Evolutionary conservation across 1,140 invertebrate species (phyloP), one percentile per base, ranked within the genome.

Genomic region (Drosophila varians): DNA sequence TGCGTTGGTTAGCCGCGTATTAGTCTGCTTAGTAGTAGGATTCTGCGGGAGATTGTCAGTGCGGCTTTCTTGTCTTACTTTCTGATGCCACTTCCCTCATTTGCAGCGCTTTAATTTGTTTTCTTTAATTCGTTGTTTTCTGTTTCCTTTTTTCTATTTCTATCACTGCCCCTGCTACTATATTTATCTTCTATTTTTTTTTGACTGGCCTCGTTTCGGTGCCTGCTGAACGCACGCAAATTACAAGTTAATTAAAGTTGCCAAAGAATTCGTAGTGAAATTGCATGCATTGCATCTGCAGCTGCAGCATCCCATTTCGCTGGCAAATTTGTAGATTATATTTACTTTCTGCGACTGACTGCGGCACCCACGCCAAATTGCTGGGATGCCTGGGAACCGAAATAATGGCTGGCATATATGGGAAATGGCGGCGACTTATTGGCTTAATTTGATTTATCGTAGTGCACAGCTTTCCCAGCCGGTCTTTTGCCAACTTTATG

Each of bases 401-500:
- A 54, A 68, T 66, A 68, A 68, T 68, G 46, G 64, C 21, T 52
- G 45, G 4, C 47, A 65, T 47, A 60, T 77, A 69, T 87, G 80
- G 73, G 68, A 84, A 76, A 54, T 31, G 21, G 42, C 58, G 34
- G 51, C 55, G 56, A 38, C 69, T 87, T 80, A 87, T 86, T 86
- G 83, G 74, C 42, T 87, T 82, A 74, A 70, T 86, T 82, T 86
- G 82, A 86, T 87, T 82, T 74, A 87, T 87, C 36, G 64, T 46
- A 49, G 16, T 48, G 43, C 23, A 18, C 11, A 48, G 36, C 83
- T 86, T 86, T 88, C 74, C 53, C 77, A 62, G 26, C 28, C 45
- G 25, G 25, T 34, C 26, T 19, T n/a, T 16, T 21, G 38, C 14
- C 8, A 46, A 72, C 14, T 42, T 18, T 75, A 84, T 84, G 80